Conservation (phyloP, 2,113 vertebrate genomes). For the Bufo gargarizans region DNA sequence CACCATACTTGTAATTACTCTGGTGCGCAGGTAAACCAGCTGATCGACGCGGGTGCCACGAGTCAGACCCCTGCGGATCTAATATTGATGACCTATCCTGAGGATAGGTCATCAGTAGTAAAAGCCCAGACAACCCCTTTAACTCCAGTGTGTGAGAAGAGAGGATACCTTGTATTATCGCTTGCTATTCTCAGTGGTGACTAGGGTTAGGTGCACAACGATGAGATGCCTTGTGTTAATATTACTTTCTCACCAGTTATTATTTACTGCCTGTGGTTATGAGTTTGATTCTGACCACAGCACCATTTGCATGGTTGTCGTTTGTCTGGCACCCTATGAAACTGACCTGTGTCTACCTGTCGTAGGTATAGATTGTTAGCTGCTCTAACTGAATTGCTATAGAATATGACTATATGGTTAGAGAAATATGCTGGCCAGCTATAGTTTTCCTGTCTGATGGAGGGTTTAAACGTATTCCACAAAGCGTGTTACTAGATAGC, state of each 20-base stretch:
- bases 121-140: neutral
- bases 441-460: slow-evolving; percentile 1
- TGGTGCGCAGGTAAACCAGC: too few species aligned
- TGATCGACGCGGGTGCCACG: too few species aligned
- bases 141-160: neutral
- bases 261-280: neutral
- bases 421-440: neutral
- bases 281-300: neutral
- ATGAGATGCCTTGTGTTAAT: neutral
- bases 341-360: neutral
- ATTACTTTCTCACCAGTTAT: too few species aligned
- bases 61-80: too few species aligned
- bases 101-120: too few species aligned
- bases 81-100: too few species aligned
- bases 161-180: neutral
- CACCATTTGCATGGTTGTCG: neutral
- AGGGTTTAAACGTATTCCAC: slow-evolving; percentile 27
- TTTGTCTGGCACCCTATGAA: neutral
- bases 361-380: neutral
- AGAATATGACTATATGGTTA: neutral
- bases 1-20: too few species aligned
- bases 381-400: neutral
- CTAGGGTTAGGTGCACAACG: neutral
- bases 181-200: neutral
- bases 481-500: slow-evolving; percentile 37